These are phyloP conservation scores for Pseudomyrmex gracilis DNA, from an alignment of 1,140 invertebrate species.

Conservation along the genomic window DNA sequence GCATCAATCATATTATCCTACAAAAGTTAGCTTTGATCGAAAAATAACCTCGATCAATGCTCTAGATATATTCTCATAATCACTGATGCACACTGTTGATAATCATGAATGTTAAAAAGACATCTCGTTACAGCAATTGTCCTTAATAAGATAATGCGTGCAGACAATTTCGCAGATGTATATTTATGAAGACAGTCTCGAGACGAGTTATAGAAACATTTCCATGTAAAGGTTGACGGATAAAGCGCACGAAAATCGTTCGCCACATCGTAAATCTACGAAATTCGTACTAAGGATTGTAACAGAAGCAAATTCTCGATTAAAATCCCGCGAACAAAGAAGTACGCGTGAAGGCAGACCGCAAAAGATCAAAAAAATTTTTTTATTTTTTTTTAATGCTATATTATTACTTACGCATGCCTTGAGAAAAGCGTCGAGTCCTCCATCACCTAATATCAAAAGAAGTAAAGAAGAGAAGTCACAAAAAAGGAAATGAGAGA, in stretches of 20 bases:
- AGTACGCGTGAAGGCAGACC: constrained; percentile 35
- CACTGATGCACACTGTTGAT: neutral
- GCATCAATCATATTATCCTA: neutral
- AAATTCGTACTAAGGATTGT: constrained; percentile 51
- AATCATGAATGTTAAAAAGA: neutral
- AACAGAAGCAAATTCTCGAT: constrained; percentile 13
- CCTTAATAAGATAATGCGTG: neutral
- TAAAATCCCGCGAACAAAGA: constrained; percentile 10
- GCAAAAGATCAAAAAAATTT: constrained; percentile 24
- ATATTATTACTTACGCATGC: constrained; percentile 14
- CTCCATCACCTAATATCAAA: constrained; percentile 25
- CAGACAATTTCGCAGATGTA: neutral
- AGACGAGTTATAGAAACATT: neutral
- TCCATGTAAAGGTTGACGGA: neutral
- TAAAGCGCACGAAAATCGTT: constrained; percentile 27
- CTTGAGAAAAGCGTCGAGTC: constrained; percentile 36
- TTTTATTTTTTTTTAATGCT: neutral
- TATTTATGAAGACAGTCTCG: too few species aligned
- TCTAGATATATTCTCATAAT: neutral
- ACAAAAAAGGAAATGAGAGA: neutral
- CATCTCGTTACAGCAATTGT: constrained; percentile 17
- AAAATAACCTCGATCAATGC: neutral
- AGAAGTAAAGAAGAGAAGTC: neutral
- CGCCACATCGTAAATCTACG: constrained; percentile 8
- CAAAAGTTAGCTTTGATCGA: constrained; percentile 2